Evolutionary conservation across 2,797 vertebrate species (phyloP), one percentile per base, ranked within the genome.

Genomic region (Enteromius afrohamiltoni): DNA sequence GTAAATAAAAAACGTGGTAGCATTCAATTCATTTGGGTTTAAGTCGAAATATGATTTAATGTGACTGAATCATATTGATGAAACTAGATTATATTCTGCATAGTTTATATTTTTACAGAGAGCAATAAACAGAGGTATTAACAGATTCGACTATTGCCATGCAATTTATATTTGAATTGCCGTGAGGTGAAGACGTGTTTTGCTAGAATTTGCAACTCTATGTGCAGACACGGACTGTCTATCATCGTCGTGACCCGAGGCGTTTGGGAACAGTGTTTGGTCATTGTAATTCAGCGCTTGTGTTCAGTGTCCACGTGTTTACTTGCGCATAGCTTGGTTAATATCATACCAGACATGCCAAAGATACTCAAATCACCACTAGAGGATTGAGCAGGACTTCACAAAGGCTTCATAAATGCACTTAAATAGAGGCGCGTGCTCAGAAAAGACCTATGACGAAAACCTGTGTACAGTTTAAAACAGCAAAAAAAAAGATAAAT

Each of bases 221-320:
- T 34, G 49, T 82, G 79, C 86, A 85, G 80, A 86, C 74, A 76
- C 49, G 85, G 58, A 81, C 85, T 60, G 64, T 81, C 82, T 80
- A 69, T 88, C 85, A 85, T 88, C 85, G 51, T 80, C 74, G 68
- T 91, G 90, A 91, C 87, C 86, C 55, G 60, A 62, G 89, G 88
- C 86, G 88, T 82, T 79, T 67, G 55, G 76, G 70, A 79, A 70
- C 83, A 73, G 85, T 53, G 58, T 68, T 77, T 84, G 65, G 53
- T 80, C 75, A 86, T 68, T 83, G 53, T 89, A 85, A 86, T 86
- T 80, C 88, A 69, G 85, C 89, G 85, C 53, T 90, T 93, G 92
- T 93, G 94, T 92, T 92, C 92, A 92, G 92, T 87, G 86, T 89
- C 67, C 85, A 87, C 89, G 90, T 91, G 91, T 92, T 92, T 91